phyloP scores from a whole-genome alignment of 1,140 invertebrate genomes.

The Stratiolaelaps scimitus region DNA sequence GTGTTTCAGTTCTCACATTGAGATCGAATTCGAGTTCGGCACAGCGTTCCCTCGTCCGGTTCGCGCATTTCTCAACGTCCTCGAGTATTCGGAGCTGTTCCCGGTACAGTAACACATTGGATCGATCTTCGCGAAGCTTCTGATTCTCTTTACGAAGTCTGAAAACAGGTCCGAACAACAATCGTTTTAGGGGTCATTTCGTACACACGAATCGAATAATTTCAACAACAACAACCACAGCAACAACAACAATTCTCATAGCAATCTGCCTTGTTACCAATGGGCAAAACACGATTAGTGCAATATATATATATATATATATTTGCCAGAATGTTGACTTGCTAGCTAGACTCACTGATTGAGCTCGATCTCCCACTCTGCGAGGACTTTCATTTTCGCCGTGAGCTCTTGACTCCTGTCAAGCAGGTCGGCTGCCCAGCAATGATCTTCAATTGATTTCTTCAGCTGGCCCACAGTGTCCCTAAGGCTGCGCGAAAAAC shows the following conservation, averaged over 20 bases:
- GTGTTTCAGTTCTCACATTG: background rate
- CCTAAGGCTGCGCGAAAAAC: background rate
- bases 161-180: background rate
- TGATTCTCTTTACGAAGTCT: constrained; percentile 9
- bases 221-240: no score
- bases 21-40: constrained; percentile 25
- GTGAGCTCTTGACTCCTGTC: background rate
- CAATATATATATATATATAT: no score
- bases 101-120: background rate
- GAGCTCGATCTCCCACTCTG: constrained; percentile 14
- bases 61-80: background rate
- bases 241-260: no score
- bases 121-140: constrained; percentile 18
- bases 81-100: constrained; percentile 3
- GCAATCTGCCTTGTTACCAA: no score
- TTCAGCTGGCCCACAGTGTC: background rate
- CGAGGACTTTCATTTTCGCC: constrained; percentile 1
- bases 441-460: background rate
- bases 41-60: constrained; percentile 1
- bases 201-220: no score
- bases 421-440: background rate
- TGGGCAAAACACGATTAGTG: no score
- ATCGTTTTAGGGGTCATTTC: no score
- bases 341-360: background rate
- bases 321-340: no score